phyloP scores from a whole-genome alignment of 1,140 invertebrate species.

The Lepidurus couesii region DNA sequence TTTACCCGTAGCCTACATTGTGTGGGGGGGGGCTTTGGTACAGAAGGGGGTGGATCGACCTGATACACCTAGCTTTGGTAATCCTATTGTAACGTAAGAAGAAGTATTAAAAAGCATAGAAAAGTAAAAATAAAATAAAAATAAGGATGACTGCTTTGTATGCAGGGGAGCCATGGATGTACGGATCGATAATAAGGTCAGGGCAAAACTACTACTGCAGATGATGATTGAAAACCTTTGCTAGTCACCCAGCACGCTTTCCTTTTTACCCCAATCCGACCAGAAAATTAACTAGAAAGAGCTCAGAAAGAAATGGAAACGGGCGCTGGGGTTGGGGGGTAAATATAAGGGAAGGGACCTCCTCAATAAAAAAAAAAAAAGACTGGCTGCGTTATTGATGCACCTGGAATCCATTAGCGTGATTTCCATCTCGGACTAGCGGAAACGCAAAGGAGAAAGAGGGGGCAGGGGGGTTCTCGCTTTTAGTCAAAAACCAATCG shows the following conservation, averaged over 20 bases:
- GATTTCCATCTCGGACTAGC: conserved; percentile 14
- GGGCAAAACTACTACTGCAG: conserved; percentile 18
- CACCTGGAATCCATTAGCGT: conserved; percentile 5
- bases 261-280: conserved; percentile 1
- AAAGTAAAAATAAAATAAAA: not conserved
- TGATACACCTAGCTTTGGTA: not conserved
- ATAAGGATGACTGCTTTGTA: not conserved
- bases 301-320: not conserved
- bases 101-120: not conserved
- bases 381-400: not conserved
- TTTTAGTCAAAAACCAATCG: not conserved
- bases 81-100: not conserved
- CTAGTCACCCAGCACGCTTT: not conserved
- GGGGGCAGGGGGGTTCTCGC: not conserved
- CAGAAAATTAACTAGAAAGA: conserved; percentile 7
- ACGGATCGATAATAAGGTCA: conserved; percentile 5
- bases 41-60: not conserved
- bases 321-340: not conserved
- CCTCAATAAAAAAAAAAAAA: not conserved
- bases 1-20: not conserved
- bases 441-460: not conserved
- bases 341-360: not conserved
- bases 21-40: not conserved
- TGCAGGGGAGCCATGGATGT: not conserved
- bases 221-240: conserved; percentile 9